Base-by-base conservation (phyloP, 2,888 invertebrate genomes). In the Cylloceria caligata region DNA sequence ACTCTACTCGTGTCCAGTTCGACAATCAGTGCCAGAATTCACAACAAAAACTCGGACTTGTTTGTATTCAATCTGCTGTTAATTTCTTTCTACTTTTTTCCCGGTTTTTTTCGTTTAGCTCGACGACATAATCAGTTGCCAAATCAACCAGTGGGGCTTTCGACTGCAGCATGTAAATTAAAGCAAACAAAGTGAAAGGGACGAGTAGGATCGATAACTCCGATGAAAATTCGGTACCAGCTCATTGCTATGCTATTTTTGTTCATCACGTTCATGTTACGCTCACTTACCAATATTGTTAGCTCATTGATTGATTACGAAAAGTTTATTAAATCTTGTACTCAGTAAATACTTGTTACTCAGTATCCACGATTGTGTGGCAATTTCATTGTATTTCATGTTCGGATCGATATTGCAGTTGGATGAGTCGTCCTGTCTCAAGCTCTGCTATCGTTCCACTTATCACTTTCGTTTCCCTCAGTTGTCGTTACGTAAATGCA, bases 101-200 rank as follows among this genome's bases (percentile, higher is more conserved):
- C 34, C 49, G n/a, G n/a, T 4, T 21, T 57, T 49, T 19, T 68
- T 73, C 47, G 64, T 78, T 77, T 73, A 65, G 45, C 69, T 75
- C 42, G 75, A 67, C 71, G 71, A 67, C 34, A 67, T 75, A 69
- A 82, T 79, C 82, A 75, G 79, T 82, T 71, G 79, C 79, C 65
- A 75, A 79, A 82, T 82, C 71, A 75, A 65, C 52, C 39, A n/a
- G 30, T n/a, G 42, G 42, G n/a, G 27, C 67, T 75, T 60, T 71
- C 71, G 72, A 79, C 79, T 82, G 71, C 78, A 52, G 13, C 42
- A 78, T 67, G 78, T 67, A 79, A 79, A 82, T 82, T 60, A 71
- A 67, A 71, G 67, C 67, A 47, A 39, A 57, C 11, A 36, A 42
- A 6, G 49, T 45, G 67, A 30, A 3, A 42, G n/a, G 67, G 16